Conservation (phyloP, 2,888 invertebrate genomes). For the Ctena decussata region DNA sequence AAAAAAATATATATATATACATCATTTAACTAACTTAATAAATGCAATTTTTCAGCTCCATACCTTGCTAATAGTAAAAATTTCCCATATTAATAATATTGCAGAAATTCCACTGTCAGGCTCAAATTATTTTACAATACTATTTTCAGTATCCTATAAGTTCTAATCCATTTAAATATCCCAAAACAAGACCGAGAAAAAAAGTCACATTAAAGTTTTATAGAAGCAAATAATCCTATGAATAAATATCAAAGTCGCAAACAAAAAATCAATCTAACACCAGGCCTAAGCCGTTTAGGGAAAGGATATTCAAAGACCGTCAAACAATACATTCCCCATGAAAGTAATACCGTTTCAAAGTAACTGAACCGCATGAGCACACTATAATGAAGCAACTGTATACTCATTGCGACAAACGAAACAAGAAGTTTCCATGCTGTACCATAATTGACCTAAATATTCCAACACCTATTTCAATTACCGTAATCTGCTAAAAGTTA, state of each 20-base stretch:
- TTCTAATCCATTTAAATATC: background rate
- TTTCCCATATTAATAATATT: no score
- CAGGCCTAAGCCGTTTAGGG: background rate
- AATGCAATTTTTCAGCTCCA: no score
- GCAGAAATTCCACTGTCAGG: no score
- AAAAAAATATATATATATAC: no score
- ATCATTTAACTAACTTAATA: no score
- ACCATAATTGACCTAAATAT: no score
- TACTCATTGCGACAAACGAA: no score
- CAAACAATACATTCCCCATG: background rate
- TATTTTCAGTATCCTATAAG: background rate
- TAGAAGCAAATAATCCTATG: background rate
- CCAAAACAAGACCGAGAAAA: background rate
- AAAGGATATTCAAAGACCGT: background rate
- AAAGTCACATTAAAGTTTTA: background rate
- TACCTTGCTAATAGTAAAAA: no score
- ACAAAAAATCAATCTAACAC: slow-evolving; percentile 12
- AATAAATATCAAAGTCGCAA: background rate
- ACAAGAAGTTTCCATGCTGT: no score
- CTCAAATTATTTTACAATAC: no score
- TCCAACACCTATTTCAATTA: no score
- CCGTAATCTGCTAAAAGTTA: no score
- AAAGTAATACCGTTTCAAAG: background rate
- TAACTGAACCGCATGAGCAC: background rate
- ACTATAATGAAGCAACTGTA: background rate